Base-by-base conservation (phyloP, 2,888 invertebrate genomes). In the Biston betularia region DNA sequence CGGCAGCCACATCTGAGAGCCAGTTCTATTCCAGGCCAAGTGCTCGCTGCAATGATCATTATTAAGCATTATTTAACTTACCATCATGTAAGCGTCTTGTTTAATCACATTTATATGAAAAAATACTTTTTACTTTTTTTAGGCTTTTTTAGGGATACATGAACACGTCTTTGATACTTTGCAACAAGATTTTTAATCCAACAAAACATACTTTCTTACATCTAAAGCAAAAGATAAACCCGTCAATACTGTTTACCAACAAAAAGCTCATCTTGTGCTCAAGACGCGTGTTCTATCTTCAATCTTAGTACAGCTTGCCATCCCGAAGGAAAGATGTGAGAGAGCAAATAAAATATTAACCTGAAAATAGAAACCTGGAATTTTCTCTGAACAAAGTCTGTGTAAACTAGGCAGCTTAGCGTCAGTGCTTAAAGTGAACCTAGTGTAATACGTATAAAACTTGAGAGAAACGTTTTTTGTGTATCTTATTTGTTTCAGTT, bases 311-410 rank as follows among this genome's bases (percentile, higher is more conserved):
- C 11, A 56, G 14, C 46, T 40, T 46, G 38, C 35, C n/a, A 63
- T 24, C 63, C 44, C 9, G 11, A 33, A 33, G 33, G 3, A 34
- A 48, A 54, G 42, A 10, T 14, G n/a, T 24, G 38, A 14, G 44
- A 48, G 53, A n/a, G 54, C 54, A 33, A 65, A 42, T 60, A 52
- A 52, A 60, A 60, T 58, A 58, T 49, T 40, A 49, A 6, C 35
- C 49, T 58, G 42, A 24, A 58, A 49, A 58, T 58, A 58, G 57
- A 49, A 49, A 33, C 14, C 53, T 53, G 61, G 14, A 14, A 59
- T 33, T 48, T 45, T 38, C 38, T 57, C 57, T 48, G 40, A 48
- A 9, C 14, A 34, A 56, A 58, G 48, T n/a, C 12, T n/a, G 15
- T 58, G 24, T 49, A 40, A 40, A 48, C 15, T 40, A n/a, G 40